These are phyloP conservation scores for Synodontis membranacea DNA, from an alignment of 2,113 vertebrate species.

Conservation along the genomic window DNA sequence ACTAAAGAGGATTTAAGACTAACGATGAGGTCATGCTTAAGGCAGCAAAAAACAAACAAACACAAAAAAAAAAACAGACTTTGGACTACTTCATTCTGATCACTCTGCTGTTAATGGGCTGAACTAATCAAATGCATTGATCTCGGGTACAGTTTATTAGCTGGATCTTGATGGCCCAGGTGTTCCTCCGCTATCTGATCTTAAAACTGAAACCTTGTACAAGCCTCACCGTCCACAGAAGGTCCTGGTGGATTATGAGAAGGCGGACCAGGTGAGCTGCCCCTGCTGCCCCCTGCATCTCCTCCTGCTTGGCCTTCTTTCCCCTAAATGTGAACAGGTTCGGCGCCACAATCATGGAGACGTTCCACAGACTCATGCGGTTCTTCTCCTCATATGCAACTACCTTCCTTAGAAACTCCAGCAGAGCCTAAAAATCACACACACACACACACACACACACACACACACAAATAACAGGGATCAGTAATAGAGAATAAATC, in stretches of 20 bases:
- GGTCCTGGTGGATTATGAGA: constrained; percentile 88
- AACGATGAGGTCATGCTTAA: neutral
- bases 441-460: neutral
- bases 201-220: neutral
- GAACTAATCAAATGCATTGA: neutral
- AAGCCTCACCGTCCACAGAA: constrained; percentile 88
- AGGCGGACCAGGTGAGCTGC: constrained; percentile 84
- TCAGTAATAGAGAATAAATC: neutral
- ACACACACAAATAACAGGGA: neutral
- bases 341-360: constrained; percentile 93
- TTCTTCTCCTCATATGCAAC: constrained; percentile 90
- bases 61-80: neutral
- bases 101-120: neutral
- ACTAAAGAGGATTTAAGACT: neutral
- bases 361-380: constrained; percentile 94
- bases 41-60: neutral
- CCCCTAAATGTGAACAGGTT: constrained; percentile 87
- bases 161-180: neutral
- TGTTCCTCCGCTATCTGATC: too few relatives aligned
- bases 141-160: neutral
- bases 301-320: constrained; percentile 80
- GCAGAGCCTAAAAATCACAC: constrained; percentile 78
- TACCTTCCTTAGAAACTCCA: constrained; percentile 89
- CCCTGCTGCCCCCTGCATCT: constrained; percentile 82
- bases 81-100: neutral